Base-by-base conservation (phyloP, 2,113 vertebrate species). In the Bufo gargarizans region DNA sequence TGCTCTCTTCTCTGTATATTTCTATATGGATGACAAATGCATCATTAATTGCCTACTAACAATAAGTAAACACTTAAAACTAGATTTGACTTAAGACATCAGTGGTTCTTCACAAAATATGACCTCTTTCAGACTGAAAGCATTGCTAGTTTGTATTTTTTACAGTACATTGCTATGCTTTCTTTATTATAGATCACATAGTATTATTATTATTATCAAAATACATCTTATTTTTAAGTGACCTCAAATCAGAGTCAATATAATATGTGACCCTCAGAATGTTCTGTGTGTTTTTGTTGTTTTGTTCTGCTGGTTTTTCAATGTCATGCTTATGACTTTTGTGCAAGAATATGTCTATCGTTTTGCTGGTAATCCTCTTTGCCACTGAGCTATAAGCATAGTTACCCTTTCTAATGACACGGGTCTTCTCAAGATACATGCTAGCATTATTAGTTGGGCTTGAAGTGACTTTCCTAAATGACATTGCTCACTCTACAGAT, bases 61-160 rank as follows among this genome's bases (percentile, higher is more conserved):
- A 76, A 43, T 77, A 6, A 55, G n/a, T n/a, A 76, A 76, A 72
- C 22, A 77, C 74, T 77, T 20, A 49, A 55, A n/a, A 78, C 67
- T 71, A 43, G 22, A 43, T 71, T 43, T 2, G 19, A 65, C 0
- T 43, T 33, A 71, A 71, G 2, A 33, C 12, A 13, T 71, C 11
- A 71, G 19, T 71, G 22, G 9, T 43, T 71, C 6, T 8, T 7
- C 11, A 71, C 3, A 13, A 12, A 2, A n/a, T 61, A 16, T 61
- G n/a, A 22, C 7, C 19, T 8, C 67, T 69, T 12, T 69, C 3
- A 61, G 59, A 19, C 3, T 61, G 3, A 16, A 61, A 17, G 59
- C 3, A 61, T 61, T 61, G 59, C 17, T 3, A 61, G 59, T 61
- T 16, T 61, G 16, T 53, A 19, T 61, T 33, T 65, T 20, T n/a